phyloP scores from a whole-genome alignment of 2,797 vertebrate species.

The Acanthurus leucopareius region DNA sequence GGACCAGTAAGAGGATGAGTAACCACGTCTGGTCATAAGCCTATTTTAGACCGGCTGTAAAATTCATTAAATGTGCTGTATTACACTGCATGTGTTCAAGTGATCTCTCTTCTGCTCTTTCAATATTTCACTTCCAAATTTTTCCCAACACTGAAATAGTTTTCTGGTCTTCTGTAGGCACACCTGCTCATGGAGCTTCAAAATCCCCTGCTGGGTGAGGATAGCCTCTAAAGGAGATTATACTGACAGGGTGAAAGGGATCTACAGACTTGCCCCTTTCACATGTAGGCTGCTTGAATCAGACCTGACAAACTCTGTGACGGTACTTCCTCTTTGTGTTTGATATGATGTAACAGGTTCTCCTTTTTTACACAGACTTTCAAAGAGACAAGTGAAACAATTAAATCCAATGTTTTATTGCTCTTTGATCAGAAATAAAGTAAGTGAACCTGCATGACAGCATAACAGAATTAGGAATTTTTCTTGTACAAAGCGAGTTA shows the following conservation, averaged over 20 bases:
- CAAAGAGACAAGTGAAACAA: constrained; percentile 48
- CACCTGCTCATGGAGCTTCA: constrained; percentile 42
- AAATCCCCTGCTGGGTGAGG: constrained; percentile 43
- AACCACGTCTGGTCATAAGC: constrained; percentile 56
- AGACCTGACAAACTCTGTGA: constrained; percentile 22
- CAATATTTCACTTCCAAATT: neutral
- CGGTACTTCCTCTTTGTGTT: neutral
- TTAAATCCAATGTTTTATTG: constrained; percentile 79
- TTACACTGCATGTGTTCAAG: constrained; percentile 15
- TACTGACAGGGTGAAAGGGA: constrained; percentile 40
- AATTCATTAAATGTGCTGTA: constrained; percentile 25
- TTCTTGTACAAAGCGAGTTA: constrained; percentile 80
- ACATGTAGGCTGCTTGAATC: constrained; percentile 19
- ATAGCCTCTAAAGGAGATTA: constrained; percentile 65
- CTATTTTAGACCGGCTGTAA: constrained; percentile 63
- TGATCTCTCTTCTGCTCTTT: neutral
- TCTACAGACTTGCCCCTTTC: constrained; percentile 51
- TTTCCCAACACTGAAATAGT: neutral
- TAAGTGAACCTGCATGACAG: constrained; percentile 81
- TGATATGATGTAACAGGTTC: constrained; percentile 2
- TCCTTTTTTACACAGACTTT: constrained; percentile 15
- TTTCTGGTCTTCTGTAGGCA: constrained; percentile 5
- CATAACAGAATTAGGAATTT: constrained; percentile 77
- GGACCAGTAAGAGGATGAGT: constrained; percentile 62
- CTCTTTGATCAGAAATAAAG: constrained; percentile 70